Conservation (phyloP, 2,797 vertebrate genomes). For the Podarcis siculus region DNA sequence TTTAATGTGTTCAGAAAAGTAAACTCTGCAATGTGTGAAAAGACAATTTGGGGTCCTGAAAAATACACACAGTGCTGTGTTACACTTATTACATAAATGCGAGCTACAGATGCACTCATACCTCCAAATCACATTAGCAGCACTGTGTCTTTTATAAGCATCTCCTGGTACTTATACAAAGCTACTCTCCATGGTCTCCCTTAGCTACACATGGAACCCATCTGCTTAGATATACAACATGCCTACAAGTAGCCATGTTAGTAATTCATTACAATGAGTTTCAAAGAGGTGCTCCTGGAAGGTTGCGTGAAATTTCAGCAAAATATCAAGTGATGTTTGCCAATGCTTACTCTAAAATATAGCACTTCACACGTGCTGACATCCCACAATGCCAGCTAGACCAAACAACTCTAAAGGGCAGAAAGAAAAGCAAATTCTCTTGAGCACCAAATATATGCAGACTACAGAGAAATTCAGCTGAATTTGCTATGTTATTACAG, state of each 20-base stretch:
- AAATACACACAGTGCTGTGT: slow-evolving; percentile 17
- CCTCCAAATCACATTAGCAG: slow-evolving; percentile 44
- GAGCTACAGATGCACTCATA: slow-evolving; percentile 37
- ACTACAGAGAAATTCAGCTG: slow-evolving; percentile 60
- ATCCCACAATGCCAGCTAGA: slow-evolving; percentile 59
- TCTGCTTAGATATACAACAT: slow-evolving; percentile 43
- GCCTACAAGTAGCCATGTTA: slow-evolving; percentile 45
- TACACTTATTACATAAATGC: background rate
- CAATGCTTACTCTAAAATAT: slow-evolving; percentile 58
- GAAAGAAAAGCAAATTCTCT: slow-evolving; percentile 63
- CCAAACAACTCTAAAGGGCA: slow-evolving; percentile 66
- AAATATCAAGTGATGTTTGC: slow-evolving; percentile 59
- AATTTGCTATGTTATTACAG: slow-evolving; percentile 46
- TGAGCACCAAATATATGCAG: slow-evolving; percentile 49
- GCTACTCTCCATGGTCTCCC: slow-evolving; percentile 48
- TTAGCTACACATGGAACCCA: slow-evolving; percentile 59
- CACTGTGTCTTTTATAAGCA: slow-evolving; percentile 41
- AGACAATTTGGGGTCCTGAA: background rate
- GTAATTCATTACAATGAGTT: slow-evolving; percentile 58
- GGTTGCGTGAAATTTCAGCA: slow-evolving; percentile 60
- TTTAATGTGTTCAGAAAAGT: background rate
- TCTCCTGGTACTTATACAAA: slow-evolving; percentile 38
- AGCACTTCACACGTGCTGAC: slow-evolving; percentile 63
- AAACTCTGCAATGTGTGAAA: background rate
- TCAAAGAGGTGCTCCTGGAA: slow-evolving; percentile 43